Evolutionary conservation across 2,113 vertebrate species (phyloP), one percentile per base, ranked within the genome.

Genomic region (Salvelinus namaycush): DNA sequence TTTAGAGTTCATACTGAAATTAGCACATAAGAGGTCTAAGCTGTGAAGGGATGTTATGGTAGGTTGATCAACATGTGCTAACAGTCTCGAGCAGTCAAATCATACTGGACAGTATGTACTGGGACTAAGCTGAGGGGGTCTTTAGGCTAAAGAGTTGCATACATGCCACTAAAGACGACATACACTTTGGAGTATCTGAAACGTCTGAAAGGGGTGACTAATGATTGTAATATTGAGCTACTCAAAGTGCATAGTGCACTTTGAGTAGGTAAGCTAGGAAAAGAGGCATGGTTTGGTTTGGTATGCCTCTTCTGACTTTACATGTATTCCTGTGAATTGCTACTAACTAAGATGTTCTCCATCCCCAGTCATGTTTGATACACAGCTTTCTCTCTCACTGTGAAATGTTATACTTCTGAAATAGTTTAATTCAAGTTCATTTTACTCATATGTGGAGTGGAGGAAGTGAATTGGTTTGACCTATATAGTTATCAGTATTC

Each of bases 161-260:
- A 1, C 51, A 54, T 54, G 18, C n/a, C n/a, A 16, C 59, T 49
- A 13, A 29, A 57, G 14, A 31, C n/a, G 78, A 78, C 57, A 79
- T 68, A 70, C 68, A 81, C 70, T 83, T 82, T 81, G 75, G 60
- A 31, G 12, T 77, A 18, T 18, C 75, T 74, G 62, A 39, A 54
- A n/a, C n/a, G 70, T 84, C 72, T 78, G 75, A 54, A 24, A 54
- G 64, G 78, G 81, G 26, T 29, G 84, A 88, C 86, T 64, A 54
- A 72, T 83, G 85, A 90, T 87, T 91, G 88, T 90, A 90, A 57
- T 26, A 57, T 66, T 77, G 77, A 76, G 73, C 3, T 57, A 70
- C 75, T 29, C 76, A 7, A 71, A 82, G 79, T 71, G 27, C 48
- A 49, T 74, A 68, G 79, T 75, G 81, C 79, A 87, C 83, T 83